phyloP scores from a whole-genome alignment of 2,797 vertebrate species.

The Ctenosaura bakeri region DNA sequence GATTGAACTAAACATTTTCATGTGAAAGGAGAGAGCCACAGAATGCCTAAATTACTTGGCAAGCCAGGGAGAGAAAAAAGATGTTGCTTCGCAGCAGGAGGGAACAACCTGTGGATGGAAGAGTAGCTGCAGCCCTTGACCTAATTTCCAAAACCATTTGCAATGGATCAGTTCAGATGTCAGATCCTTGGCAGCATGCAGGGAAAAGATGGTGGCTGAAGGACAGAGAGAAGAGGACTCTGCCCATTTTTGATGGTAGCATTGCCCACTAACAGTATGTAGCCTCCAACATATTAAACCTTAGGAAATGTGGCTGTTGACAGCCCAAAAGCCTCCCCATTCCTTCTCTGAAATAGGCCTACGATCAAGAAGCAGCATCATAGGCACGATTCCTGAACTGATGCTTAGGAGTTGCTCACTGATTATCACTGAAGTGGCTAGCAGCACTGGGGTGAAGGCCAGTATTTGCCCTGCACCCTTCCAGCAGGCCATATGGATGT shows the following conservation, averaged over 20 bases:
- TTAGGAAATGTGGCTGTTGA: neutral
- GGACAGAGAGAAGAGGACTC: neutral
- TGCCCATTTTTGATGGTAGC: neutral
- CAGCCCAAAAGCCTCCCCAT: neutral
- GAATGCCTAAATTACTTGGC: neutral
- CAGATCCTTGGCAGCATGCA: neutral
- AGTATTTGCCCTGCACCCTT: too few relatives aligned
- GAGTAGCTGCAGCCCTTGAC: neutral
- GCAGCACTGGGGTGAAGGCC: too few relatives aligned
- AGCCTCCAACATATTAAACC: neutral
- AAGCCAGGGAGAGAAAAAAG: neutral
- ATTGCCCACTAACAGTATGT: neutral
- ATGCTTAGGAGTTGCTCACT: constrained; percentile 48
- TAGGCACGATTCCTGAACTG: constrained; percentile 27
- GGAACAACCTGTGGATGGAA: neutral
- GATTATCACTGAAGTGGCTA: constrained; percentile 1
- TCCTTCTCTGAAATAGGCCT: neutral
- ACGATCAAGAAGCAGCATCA: constrained; percentile 20
- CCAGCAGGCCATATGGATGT: too few relatives aligned
- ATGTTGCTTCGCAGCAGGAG: neutral
- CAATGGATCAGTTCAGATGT: neutral
- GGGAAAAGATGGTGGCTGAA: neutral
- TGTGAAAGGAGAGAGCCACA: neutral
- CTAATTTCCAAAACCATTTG: neutral
- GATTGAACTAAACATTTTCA: neutral